Base-by-base conservation (phyloP, 2,888 invertebrate species). In the Chydorus sphaericus region DNA sequence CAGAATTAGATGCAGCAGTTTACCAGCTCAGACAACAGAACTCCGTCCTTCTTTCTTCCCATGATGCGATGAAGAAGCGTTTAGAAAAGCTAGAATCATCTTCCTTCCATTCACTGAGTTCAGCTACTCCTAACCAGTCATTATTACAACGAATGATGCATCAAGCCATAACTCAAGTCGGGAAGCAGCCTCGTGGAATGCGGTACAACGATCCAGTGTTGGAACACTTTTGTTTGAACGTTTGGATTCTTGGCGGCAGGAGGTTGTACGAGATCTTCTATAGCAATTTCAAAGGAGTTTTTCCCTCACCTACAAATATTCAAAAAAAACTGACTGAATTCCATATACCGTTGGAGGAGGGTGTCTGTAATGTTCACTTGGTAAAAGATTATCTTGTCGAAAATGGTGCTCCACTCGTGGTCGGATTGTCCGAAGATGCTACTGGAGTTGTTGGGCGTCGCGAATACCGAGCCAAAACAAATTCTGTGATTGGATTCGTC, bases 161-260 rank as follows among this genome's bases (percentile, higher is more conserved):
- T n/a, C n/a, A n/a, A n/a, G n/a, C n/a, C n/a, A n/a, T n/a, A n/a
- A n/a, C n/a, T n/a, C n/a, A n/a, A n/a, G n/a, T n/a, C n/a, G n/a
- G n/a, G n/a, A n/a, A n/a, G n/a, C n/a, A n/a, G n/a, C n/a, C n/a
- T n/a, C n/a, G n/a, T n/a, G n/a, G n/a, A n/a, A n/a, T n/a, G n/a
- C n/a, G n/a, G n/a, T n/a, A n/a, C n/a, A n/a, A n/a, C n/a, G 50
- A 50, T 50, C 30, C 50, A 16, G 28, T 14, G 20, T n/a, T 50
- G 16, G 10, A 28, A n/a, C n/a, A 50, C n/a, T 50, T 50, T n/a
- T 50, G 14, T 14, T 6, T 50, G n/a, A 50, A 50, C 28, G 30
- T 31, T 16, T 50, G 50, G 50, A 50, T 50, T 29, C 30, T 50
- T 29, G 50, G 50, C 16, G 50, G 50, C 28, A 8, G 50, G 8